Evolutionary conservation across 1,140 invertebrate species (phyloP).

Genomic region (Ceratitis capitata): DNA sequence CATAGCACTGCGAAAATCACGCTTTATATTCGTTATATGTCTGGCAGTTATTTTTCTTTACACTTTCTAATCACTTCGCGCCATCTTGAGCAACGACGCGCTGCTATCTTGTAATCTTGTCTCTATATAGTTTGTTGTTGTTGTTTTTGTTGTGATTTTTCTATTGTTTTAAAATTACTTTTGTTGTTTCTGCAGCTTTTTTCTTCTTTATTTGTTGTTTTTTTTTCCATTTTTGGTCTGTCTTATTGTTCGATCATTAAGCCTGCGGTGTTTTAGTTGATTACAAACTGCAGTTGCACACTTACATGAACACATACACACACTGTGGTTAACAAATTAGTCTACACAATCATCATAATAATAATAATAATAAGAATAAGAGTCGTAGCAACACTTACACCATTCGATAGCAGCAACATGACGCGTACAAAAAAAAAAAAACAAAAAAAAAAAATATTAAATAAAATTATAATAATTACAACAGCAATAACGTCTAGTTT

Average conservation of each 20-base stretch:
- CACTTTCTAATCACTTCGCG: not conserved
- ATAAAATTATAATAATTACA: no score
- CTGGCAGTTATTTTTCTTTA: not conserved
- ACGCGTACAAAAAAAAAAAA: not conserved
- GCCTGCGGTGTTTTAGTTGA: not conserved
- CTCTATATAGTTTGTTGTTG: no score
- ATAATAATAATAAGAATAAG: not conserved
- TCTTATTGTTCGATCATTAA: not conserved
- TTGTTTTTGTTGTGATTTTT: not conserved
- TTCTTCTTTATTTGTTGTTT: not conserved
- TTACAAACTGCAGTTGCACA: not conserved
- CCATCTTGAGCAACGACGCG: not conserved
- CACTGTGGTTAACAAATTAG: not conserved
- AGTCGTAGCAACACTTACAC: not conserved
- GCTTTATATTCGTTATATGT: no score
- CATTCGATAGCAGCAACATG: slow-evolving; percentile 23
- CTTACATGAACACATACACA: not conserved
- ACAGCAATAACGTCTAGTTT: not conserved
- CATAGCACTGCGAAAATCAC: no score
- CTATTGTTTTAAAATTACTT: slow-evolving; percentile 16
- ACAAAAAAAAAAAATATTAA: not conserved
- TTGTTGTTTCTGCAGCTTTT: not conserved
- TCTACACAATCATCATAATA: not conserved
- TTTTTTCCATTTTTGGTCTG: not conserved
- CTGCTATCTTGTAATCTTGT: slow-evolving; percentile 15